A percentile compares a stretch with the other conserved stretches of the same genome.
Conservation (phyloP, 1,140 invertebrate genomes). For the Penaeus chinensis region DNA sequence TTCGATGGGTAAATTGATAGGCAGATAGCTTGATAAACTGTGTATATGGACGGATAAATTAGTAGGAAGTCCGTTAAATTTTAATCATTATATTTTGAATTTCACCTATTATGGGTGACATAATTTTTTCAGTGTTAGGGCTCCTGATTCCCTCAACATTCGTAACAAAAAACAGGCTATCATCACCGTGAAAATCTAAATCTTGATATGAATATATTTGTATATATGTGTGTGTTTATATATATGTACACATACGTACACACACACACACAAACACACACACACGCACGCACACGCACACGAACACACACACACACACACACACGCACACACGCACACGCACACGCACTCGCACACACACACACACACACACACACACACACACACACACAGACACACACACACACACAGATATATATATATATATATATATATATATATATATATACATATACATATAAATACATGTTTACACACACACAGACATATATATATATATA, state of each 20-base stretch:
- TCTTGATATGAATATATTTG: not conserved
- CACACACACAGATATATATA: conserved; percentile 6
- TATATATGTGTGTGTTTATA: not conserved
- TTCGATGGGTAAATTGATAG: too few relatives aligned
- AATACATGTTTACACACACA: conserved; percentile 9
- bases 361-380: not conserved
- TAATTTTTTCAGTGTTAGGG: too few relatives aligned
- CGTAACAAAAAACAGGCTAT: too few relatives aligned
- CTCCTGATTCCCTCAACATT: too few relatives aligned
- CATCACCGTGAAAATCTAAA: too few relatives aligned
- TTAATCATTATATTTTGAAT: too few relatives aligned
- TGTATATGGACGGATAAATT: too few relatives aligned
- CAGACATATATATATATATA: conserved; percentile 14
- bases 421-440: conserved; percentile 29
- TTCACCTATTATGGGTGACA: too few relatives aligned
- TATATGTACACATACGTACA: conserved; percentile 1
- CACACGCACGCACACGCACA: not conserved
- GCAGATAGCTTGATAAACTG: too few relatives aligned
- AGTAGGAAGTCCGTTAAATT: too few relatives aligned
- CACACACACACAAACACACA: not conserved
- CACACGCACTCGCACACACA: not conserved
- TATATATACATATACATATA: conserved; percentile 31
- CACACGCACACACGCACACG: not conserved
- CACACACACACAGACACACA: not conserved
- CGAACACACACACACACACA: not conserved